phyloP scores from a whole-genome alignment of 2,888 invertebrate species.

The Machimus rusticus region DNA sequence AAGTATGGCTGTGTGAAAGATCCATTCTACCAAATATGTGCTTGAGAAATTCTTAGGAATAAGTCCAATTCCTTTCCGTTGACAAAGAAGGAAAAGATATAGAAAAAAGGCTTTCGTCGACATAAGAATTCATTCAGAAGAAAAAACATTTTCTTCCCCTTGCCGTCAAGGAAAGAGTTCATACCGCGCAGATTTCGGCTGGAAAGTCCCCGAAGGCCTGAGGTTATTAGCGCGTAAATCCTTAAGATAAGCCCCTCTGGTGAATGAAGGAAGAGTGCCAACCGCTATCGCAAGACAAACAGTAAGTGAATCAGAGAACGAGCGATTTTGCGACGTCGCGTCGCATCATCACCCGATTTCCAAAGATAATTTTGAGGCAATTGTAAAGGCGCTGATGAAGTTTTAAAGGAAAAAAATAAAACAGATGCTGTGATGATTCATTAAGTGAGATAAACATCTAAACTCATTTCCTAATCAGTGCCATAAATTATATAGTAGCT shows the following conservation, averaged over 20 bases:
- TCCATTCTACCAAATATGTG: neutral
- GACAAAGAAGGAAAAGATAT: neutral
- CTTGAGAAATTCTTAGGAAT: neutral
- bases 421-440: neutral
- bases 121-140: neutral
- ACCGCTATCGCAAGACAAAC: neutral
- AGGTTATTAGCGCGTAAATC: neutral
- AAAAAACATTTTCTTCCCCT: neutral
- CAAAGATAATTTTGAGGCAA: neutral
- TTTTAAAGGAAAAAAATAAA: neutral
- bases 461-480: no score
- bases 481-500: no score
- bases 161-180: neutral
- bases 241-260: neutral
- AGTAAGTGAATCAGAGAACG: neutral
- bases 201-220: neutral
- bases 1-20: neutral
- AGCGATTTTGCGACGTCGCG: neutral
- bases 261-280: neutral
- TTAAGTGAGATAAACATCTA: no score
- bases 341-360: neutral
- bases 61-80: neutral
- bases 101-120: neutral
- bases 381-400: neutral
- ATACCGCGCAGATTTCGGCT: neutral